Evolutionary conservation across 1,140 invertebrate species (phyloP), one percentile per base, ranked within the genome.

Genomic region (Leptoteleia sp.): DNA sequence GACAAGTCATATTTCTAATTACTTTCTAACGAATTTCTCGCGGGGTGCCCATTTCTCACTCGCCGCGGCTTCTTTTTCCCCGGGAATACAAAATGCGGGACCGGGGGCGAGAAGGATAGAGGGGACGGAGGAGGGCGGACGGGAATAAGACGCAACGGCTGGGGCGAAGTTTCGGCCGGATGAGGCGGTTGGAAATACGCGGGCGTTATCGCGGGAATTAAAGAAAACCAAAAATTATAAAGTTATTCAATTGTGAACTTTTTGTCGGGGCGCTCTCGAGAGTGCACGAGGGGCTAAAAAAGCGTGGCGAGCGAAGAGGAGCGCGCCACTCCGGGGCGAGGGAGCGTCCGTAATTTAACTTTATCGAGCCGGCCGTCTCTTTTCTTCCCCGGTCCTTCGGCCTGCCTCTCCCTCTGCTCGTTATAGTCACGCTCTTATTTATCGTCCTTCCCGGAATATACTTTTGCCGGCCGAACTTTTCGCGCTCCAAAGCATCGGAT

Each of bases 171-270:
- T 64, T 68, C 50, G 59, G 31, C 8, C 8, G 43, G 55, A 55
- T 22, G 55, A 65, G 64, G 65, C 29, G 57, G 55, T 59, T 50
- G 50, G 76, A n/a, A 81, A 64, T 76, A 57, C 70, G 48, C 54
- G 57, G 64, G 57, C 55, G 64, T 65, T 81, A 81, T 79, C 81
- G 70, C 62, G 80, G 68, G 72, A 81, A 80, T 77, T 78, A 81
- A 83, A 83, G 77, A 82, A 81, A 81, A 80, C 77, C 72, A 80
- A 84, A 81, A 79, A 82, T 82, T 80, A 76, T 79, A 76, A 80
- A 83, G 76, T 83, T 81, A 83, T 82, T 82, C 82, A 84, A 82
- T 82, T 81, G 79, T 72, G 62, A 77, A 83, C 65, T 81, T 79
- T 71, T 77, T 73, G 71, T 29, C 33, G 55, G 43, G n/a, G n/a